These are phyloP conservation scores for Andricus grossulariae DNA, from an alignment of 1,140 invertebrate genomes.

Conservation along the genomic window DNA sequence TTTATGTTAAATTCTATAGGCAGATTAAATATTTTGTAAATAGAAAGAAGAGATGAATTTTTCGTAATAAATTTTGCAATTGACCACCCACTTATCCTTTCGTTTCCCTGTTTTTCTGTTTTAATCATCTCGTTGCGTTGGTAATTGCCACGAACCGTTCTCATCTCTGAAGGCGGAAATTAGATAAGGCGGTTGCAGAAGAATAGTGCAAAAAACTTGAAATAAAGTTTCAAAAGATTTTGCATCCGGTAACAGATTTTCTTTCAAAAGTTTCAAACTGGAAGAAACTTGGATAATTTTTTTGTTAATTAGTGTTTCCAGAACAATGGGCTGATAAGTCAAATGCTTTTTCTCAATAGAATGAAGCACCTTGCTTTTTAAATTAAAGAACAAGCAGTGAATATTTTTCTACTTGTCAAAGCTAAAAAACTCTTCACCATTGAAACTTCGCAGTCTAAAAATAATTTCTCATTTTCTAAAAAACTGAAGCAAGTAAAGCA, in stretches of 20 bases:
- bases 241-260: background rate
- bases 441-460: too few species aligned
- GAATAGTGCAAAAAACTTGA: background rate
- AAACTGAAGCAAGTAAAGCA: background rate
- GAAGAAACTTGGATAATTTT: too few species aligned
- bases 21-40: background rate
- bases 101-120: background rate
- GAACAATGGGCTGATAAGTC: too few species aligned
- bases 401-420: too few species aligned
- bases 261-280: too few species aligned
- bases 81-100: background rate
- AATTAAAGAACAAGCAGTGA: too few species aligned
- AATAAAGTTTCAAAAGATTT: background rate
- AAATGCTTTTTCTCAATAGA: too few species aligned
- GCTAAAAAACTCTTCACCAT: too few species aligned
- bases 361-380: too few species aligned
- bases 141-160: slow-evolving; percentile 2
- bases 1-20: background rate
- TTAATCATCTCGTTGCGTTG: background rate
- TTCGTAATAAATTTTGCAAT: background rate
- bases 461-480: too few species aligned
- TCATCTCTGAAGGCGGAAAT: background rate
- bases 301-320: too few species aligned
- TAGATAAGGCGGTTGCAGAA: slow-evolving; percentile 3
- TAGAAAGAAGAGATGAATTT: background rate